phyloP scores from a whole-genome alignment of 2,797 vertebrate genomes.

The Phataginus tetradactyla region DNA sequence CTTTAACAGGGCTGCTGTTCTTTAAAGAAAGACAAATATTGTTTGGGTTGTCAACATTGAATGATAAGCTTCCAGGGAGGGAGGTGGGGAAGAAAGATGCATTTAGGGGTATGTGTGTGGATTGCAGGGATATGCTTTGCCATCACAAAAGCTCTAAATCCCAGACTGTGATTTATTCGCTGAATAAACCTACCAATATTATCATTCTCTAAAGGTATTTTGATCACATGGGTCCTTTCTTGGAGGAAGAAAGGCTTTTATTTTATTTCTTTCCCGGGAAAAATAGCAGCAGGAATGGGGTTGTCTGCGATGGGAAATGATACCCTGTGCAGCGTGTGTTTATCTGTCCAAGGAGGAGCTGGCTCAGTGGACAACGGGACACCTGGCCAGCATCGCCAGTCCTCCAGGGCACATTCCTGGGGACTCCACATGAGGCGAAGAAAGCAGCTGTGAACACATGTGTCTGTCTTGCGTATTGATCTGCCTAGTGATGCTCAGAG shows the following conservation, averaged over 20 bases:
- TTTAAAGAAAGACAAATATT: constrained; percentile 40
- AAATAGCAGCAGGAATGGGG: constrained; percentile 47
- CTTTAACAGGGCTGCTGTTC: constrained; percentile 22
- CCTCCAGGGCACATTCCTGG: constrained; percentile 61
- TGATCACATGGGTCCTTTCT: constrained; percentile 80
- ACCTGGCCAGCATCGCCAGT: constrained; percentile 32
- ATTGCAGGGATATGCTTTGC: constrained; percentile 67
- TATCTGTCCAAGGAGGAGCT: constrained; percentile 52
- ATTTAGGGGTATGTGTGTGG: constrained; percentile 54
- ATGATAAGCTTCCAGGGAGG: constrained; percentile 41
- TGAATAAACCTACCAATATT: constrained; percentile 78
- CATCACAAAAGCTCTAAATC: constrained; percentile 79
- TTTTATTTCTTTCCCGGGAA: constrained; percentile 73
- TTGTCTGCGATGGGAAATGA: constrained; percentile 58
- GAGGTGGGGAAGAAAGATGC: background rate
- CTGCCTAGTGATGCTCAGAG: background rate
- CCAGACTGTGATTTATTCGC: constrained; percentile 70
- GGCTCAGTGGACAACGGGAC: constrained; percentile 43
- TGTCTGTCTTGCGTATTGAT: constrained; percentile 39
- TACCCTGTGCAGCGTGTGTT: background rate
- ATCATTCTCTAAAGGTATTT: constrained; percentile 79
- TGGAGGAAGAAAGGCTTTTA: constrained; percentile 76
- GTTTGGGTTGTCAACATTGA: constrained; percentile 68
- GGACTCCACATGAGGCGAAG: constrained; percentile 38
- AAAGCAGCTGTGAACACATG: background rate